Conservation (phyloP, 2,888 invertebrate genomes). For the Caenorhabditis sinica region DNA sequence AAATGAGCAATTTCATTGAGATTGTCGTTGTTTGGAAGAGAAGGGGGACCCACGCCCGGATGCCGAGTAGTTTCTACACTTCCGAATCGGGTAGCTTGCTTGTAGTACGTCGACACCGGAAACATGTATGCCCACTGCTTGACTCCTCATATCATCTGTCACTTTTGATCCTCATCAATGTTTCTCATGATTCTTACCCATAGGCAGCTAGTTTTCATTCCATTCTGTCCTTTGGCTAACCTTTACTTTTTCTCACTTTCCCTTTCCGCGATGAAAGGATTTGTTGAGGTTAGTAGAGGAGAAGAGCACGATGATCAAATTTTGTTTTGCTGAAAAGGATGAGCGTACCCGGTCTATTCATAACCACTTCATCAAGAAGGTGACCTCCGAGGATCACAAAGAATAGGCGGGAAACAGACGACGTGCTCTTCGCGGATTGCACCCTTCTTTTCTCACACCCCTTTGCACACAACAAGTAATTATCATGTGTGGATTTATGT, state of each 20-base stretch:
- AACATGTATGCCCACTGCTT: conserved; percentile 48
- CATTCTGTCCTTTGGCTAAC: background rate
- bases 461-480: conserved; percentile 49
- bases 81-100: conserved; percentile 49
- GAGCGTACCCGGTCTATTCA: conserved; percentile 51
- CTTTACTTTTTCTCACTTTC: conserved; percentile 49
- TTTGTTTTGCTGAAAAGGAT: conserved; percentile 47
- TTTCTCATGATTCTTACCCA: conserved; percentile 20
- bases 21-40: conserved; percentile 57
- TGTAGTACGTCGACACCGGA: conserved; percentile 59
- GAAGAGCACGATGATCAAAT: conserved; percentile 43
- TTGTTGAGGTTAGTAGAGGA: background rate
- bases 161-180: conserved; percentile 63
- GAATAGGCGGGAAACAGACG: conserved; percentile 22
- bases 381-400: conserved; percentile 60
- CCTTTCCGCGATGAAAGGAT: conserved; percentile 8
- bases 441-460: conserved; percentile 11
- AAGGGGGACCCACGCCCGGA: conserved; percentile 45
- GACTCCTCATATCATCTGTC: conserved; percentile 64
- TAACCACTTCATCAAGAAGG: conserved; percentile 63
- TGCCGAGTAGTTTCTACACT: conserved; percentile 62
- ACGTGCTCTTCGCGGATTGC: conserved; percentile 54
- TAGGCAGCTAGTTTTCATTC: conserved; percentile 22
- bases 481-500: conserved; percentile 34
- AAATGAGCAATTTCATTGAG: conserved; percentile 66